These are phyloP conservation scores for Plebejus argus DNA, from an alignment of 2,888 invertebrate genomes.

Conservation along the genomic window DNA sequence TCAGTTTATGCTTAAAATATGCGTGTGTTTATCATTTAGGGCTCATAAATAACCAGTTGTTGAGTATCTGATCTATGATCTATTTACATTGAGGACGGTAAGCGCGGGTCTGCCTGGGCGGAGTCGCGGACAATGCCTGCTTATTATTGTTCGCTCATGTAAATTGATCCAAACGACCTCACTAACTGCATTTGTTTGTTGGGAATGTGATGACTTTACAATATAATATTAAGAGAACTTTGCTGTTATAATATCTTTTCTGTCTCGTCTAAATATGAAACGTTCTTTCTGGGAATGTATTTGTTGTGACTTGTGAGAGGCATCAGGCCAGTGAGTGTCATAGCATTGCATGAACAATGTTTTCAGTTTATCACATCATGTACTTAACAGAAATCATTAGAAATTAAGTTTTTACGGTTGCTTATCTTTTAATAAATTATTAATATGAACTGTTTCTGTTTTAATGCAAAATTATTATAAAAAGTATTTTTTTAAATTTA, in stretches of 20 bases:
- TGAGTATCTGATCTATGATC: conserved; percentile 33
- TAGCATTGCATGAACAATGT: too few species aligned
- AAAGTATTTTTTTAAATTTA: neutral
- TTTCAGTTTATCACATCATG: too few species aligned
- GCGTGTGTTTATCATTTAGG: neutral
- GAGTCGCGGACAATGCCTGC: conserved; percentile 41
- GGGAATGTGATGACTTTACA: conserved; percentile 49
- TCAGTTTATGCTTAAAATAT: neutral
- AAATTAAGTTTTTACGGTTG: too few species aligned
- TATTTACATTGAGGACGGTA: conserved; percentile 41
- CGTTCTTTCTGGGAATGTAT: too few species aligned
- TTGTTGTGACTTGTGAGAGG: too few species aligned
- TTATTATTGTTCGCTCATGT: conserved; percentile 60
- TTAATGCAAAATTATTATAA: too few species aligned
- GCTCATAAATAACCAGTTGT: conserved; percentile 24
- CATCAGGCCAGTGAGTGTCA: too few species aligned
- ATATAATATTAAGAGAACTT: conserved; percentile 17
- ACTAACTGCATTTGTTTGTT: conserved; percentile 61
- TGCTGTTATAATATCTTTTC: neutral
- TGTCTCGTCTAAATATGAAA: too few species aligned
- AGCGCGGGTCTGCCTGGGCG: conserved; percentile 40
- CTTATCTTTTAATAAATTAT: too few species aligned
- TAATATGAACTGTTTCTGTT: too few species aligned
- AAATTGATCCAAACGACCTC: conserved; percentile 56
- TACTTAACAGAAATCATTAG: too few species aligned